Base-by-base conservation (phyloP, 2,113 vertebrate species). In the Ciconia boyciana region DNA sequence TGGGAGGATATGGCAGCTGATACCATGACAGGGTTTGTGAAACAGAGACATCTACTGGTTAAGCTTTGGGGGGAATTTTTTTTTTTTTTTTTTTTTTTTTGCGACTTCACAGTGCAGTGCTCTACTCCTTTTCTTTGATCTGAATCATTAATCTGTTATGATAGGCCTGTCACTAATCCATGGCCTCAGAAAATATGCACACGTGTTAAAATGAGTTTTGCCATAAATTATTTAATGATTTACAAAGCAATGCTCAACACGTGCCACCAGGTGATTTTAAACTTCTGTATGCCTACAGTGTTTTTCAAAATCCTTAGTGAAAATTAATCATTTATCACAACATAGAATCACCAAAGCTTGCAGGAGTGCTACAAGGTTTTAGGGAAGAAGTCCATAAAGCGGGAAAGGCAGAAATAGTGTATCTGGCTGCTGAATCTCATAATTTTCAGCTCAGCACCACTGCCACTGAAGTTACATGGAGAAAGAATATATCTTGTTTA, bases 41-140 rank as follows among this genome's bases (percentile, higher is more conserved):
- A 88, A 97, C 94, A 98, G 98, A 90, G 98, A 96, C 97, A 96
- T 92, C 98, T 98, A 86, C 97, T 97, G 97, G 97, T 76, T 26
- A 36, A 94, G 82, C 64, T 78, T 26, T 46, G 17, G 90, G 93
- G 87, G 64, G 57, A 85, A 83, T 70, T 85, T 14, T 16, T 84
- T 77, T n/a, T 14, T 61, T 85, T 89, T 48, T 41, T 13, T 78
- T 87, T 39, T 39, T 39, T 39, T 39, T 13, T 78, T 87, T 77
- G 49, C 2, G 3, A 75, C 84, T 94, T 91, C 78, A 65, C 39
- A 64, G 70, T 1, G 28, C 66, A 48, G 36, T 36, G 39, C 32
- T 95, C 62, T 66, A 41, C 6, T 55, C 54, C 25, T 96, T 69
- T 86, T 86, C 91, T 95, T 95, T 96, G 87, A 89, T 94, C 83